These are phyloP conservation scores for Stigmatopora argus DNA, from an alignment of 2,113 vertebrate species.

Conservation along the genomic window DNA sequence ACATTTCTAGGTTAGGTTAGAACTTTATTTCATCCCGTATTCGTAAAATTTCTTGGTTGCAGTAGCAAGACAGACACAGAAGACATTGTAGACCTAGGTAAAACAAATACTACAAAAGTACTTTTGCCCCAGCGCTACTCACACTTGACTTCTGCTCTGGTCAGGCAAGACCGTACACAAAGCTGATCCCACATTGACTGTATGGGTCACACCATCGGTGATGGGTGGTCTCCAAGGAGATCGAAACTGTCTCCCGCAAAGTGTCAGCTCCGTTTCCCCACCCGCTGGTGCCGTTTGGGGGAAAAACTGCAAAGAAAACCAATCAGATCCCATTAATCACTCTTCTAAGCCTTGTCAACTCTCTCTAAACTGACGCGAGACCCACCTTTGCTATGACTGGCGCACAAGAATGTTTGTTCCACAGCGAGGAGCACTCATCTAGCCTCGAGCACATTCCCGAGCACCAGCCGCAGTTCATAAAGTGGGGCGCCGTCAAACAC, in stretches of 20 bases:
- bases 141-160: conserved; percentile 70
- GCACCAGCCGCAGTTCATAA: conserved; percentile 94
- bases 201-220: conserved; percentile 49
- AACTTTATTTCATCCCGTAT: too few relatives aligned
- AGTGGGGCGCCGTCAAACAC: conserved; percentile 77
- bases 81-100: too few relatives aligned
- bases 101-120: too few relatives aligned
- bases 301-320: conserved; percentile 74
- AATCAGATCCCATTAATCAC: not conserved
- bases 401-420: conserved; percentile 74
- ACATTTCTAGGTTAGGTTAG: not conserved
- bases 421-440: conserved; percentile 68
- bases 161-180: conserved; percentile 64
- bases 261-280: conserved; percentile 75
- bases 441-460: conserved; percentile 63
- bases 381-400: conserved; percentile 80
- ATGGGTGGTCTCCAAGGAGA: conserved; percentile 27
- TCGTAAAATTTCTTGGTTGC: too few relatives aligned
- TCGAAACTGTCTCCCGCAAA: conserved; percentile 84
- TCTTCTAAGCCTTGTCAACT: not conserved
- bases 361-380: not conserved
- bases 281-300: conserved; percentile 73
- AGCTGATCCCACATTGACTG: conserved; percentile 69
- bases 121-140: conserved; percentile 19
- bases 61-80: too few relatives aligned